phyloP scores from a whole-genome alignment of 2,797 vertebrate species.

The Tadarida brasiliensis region DNA sequence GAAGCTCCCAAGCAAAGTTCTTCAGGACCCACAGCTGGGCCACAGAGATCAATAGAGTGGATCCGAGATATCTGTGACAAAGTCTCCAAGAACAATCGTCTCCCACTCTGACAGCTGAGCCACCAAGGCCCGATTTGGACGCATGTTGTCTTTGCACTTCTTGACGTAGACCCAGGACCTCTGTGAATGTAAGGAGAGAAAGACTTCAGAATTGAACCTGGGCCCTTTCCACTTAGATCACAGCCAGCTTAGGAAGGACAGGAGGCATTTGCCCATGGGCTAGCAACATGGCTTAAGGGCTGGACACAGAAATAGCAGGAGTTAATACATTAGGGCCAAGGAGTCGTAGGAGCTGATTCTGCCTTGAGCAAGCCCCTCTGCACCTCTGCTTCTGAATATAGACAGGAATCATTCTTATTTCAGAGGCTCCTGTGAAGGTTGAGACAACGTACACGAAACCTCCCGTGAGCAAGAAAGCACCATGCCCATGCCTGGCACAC shows the following conservation, averaged over 20 bases:
- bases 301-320: background rate
- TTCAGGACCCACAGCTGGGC: background rate
- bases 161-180: slow-evolving; percentile 90
- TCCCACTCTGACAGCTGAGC: slow-evolving; percentile 94
- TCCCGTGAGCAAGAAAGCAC: background rate
- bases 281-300: background rate
- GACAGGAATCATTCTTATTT: background rate
- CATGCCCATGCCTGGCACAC: background rate
- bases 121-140: slow-evolving; percentile 91
- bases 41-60: slow-evolving; percentile 84
- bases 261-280: background rate
- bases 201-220: background rate
- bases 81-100: slow-evolving; percentile 75
- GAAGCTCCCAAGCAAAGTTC: background rate
- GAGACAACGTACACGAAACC: background rate
- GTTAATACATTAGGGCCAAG: background rate
- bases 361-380: background rate
- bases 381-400: background rate
- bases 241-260: background rate
- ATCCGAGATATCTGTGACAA: slow-evolving; percentile 87
- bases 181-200: slow-evolving; percentile 85
- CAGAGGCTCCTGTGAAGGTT: background rate
- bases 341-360: background rate
- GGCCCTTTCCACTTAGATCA: background rate
- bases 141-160: slow-evolving; percentile 90